Base-by-base conservation (phyloP, 92 coral and sea anemone species). In the Epizoanthus fatuus region DNA sequence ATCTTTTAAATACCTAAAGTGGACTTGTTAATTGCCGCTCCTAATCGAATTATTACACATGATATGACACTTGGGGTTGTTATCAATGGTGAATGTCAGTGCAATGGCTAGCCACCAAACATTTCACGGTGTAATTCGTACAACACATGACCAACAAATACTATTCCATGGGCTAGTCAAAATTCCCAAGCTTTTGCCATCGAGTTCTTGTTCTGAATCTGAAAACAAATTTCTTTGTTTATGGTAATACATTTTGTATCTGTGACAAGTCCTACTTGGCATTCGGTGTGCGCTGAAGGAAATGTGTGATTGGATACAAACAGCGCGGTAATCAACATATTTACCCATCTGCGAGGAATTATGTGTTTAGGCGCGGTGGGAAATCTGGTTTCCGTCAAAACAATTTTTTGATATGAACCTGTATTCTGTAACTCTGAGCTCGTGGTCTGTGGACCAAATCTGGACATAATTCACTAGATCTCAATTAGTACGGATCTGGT, bases 371-470 rank as follows among this genome's bases (percentile, higher is more conserved):
- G 82, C 70, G 82, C 70, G 82, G 82, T 77, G 39, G 69, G 82
- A 77, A 77, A 40, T 77, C 82, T 77, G 82, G 82, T 77, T 77
- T 77, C 82, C 82, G 82, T 77, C 82, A 77, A 77, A 77, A 77
- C 68, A 77, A 51, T 59, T 6, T 55, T 49, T 55, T 42, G 70
- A 77, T 60, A 42, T 65, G 70, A 42, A 39, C 53, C 52, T 77
- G n/a, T n/a, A n/a, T n/a, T n/a, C n/a, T n/a, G 55, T 72, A 49
- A 47, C 42, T 72, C 57, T 22, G n/a, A 11, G 78, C 70, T 60
- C 69, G 44, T 77, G 70, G 82, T 38, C 69, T 77, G 70, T 42
- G 65, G 51, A 77, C 70, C 42, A 77, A 77, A 40, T 37, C 55
- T 77, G 42, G 25, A 20, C 17, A 40, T 69, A 55, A 42, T 75